Conservation (phyloP, 1,140 invertebrate genomes). For the Aphaenogaster floridana region DNA sequence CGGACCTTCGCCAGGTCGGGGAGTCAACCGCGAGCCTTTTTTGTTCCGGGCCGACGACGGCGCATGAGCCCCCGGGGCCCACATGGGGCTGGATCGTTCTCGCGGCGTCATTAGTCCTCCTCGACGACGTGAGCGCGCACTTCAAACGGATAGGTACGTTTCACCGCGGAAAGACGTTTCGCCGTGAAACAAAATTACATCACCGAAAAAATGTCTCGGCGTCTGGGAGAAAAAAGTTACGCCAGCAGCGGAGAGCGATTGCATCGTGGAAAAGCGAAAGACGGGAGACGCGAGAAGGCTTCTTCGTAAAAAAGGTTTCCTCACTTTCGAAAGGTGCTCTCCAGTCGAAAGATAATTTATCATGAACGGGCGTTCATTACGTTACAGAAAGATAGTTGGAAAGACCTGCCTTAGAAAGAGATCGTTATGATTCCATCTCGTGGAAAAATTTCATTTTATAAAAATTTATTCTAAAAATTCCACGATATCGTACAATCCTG, state of each 20-base stretch:
- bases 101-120: slow-evolving; percentile 82
- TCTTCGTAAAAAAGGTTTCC: slow-evolving; percentile 20
- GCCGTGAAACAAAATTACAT: slow-evolving; percentile 44
- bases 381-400: slow-evolving; percentile 8
- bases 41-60: slow-evolving; percentile 79
- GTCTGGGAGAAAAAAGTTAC: background rate
- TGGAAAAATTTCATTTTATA: background rate
- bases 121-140: slow-evolving; percentile 80
- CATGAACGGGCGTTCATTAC: slow-evolving; percentile 22
- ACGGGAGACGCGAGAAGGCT: background rate
- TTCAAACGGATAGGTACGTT: slow-evolving; percentile 74
- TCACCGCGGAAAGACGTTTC: slow-evolving; percentile 35
- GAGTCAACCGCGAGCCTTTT: slow-evolving; percentile 80
- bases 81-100: slow-evolving; percentile 83
- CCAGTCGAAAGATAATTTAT: slow-evolving; percentile 25
- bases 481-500: background rate
- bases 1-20: slow-evolving; percentile 74
- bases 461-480: background rate
- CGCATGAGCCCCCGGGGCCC: slow-evolving; percentile 70
- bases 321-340: background rate
- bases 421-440: background rate
- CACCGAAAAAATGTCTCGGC: slow-evolving; percentile 32
- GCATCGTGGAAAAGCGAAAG: slow-evolving; percentile 30
- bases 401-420: background rate
- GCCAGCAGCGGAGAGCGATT: background rate